Conservation (phyloP, 1,140 invertebrate species). For the Drosophila lowei region DNA sequence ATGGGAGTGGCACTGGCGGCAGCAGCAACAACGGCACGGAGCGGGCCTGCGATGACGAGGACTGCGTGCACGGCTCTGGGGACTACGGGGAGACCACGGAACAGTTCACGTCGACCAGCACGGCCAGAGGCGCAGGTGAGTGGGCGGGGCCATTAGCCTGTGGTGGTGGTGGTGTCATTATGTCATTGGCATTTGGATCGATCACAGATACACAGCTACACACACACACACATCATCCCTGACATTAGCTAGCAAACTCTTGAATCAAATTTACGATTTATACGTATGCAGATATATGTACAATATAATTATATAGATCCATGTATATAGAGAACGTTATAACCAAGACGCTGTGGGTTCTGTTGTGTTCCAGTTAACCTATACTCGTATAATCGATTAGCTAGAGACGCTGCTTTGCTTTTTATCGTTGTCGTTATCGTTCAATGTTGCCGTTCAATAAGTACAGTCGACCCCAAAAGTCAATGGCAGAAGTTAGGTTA, state of each 20-base stretch:
- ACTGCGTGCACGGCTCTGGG: conserved; percentile 90
- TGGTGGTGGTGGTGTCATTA: conserved; percentile 63
- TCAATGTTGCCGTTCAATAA: conserved; percentile 20
- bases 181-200: conserved; percentile 74
- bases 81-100: conserved; percentile 86
- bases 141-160: conserved; percentile 27
- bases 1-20: conserved; percentile 15
- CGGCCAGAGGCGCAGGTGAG: conserved; percentile 84
- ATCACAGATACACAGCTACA: conserved; percentile 48
- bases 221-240: conserved; percentile 48
- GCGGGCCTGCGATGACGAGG: conserved; percentile 91
- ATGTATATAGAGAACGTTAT: conserved; percentile 38
- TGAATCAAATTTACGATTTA: conserved; percentile 33
- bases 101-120: conserved; percentile 86
- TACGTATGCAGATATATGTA: conserved; percentile 17
- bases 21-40: conserved; percentile 75
- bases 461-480: conserved; percentile 6
- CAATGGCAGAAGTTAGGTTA: conserved; percentile 32
- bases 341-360: conserved; percentile 49
- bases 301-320: conserved; percentile 23
- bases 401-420: conserved; percentile 51
- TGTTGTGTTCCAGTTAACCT: conserved; percentile 34
- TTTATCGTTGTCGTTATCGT: conserved; percentile 13
- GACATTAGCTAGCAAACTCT: conserved; percentile 63
- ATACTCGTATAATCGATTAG: conserved; percentile 38